These are phyloP conservation scores for Brachyrhaphis roseni DNA, from an alignment of 2,797 vertebrate genomes.

Conservation along the genomic window DNA sequence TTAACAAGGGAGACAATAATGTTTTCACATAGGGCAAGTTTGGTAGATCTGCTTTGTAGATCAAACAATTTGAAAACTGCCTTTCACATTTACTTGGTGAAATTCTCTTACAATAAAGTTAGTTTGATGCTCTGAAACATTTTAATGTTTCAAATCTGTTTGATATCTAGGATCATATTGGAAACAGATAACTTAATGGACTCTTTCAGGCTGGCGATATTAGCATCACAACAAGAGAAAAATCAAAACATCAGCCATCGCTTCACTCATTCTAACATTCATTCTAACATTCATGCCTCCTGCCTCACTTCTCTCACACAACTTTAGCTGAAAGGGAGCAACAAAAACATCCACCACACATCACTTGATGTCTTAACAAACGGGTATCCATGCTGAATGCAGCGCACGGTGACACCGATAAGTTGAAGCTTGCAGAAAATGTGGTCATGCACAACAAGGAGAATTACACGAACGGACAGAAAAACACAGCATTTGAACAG, in stretches of 20 bases:
- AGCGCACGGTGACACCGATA: not conserved
- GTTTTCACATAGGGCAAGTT: not conserved
- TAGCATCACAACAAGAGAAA: not conserved
- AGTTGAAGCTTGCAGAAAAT: not conserved
- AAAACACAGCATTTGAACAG: slow-evolving; percentile 16
- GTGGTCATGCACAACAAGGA: not conserved
- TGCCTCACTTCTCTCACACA: not conserved
- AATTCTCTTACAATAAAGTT: not conserved
- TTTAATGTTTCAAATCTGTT: not conserved
- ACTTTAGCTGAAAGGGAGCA: slow-evolving; percentile 43
- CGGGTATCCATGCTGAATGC: not conserved
- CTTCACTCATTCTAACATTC: not conserved
- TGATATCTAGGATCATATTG: not conserved
- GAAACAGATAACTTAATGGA: not conserved
- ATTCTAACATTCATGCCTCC: not conserved
- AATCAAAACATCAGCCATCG: not conserved
- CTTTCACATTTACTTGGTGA: not conserved
- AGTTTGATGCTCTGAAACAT: not conserved
- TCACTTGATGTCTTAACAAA: slow-evolving; percentile 13
- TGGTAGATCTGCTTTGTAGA: not conserved
- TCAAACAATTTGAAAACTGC: not conserved
- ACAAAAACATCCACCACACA: slow-evolving; percentile 60
- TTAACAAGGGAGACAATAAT: not conserved
- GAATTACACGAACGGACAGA: slow-evolving; percentile 26
- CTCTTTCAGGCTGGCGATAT: not conserved